phyloP scores from a whole-genome alignment of 2,113 vertebrate genomes.

The Tachycineta bicolor region DNA sequence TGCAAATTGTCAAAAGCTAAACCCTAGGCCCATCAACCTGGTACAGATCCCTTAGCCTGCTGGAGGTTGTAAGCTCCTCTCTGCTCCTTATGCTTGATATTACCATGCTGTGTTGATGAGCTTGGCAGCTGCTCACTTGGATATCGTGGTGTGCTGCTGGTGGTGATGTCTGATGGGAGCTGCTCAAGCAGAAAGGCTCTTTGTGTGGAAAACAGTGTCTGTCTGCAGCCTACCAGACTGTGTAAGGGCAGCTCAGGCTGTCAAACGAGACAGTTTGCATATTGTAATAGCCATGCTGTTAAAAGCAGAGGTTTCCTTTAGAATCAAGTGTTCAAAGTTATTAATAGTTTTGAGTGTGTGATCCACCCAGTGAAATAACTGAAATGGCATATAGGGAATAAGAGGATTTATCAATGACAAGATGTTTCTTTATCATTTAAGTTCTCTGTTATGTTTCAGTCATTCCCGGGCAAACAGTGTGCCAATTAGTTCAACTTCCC shows the following conservation, averaged over 20 bases:
- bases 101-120: background rate
- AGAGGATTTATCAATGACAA: background rate
- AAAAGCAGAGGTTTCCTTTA: background rate
- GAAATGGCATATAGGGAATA: background rate
- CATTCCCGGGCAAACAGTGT: background rate
- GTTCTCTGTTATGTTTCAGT: background rate
- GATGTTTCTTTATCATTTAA: background rate
- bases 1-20: background rate
- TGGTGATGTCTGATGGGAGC: background rate
- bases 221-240: background rate
- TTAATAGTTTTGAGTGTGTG: background rate
- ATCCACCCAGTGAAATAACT: background rate
- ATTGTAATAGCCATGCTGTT: background rate
- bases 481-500: slow-evolving; percentile 20
- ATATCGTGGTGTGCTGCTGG: background rate
- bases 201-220: background rate
- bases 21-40: background rate
- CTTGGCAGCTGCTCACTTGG: slow-evolving; percentile 32
- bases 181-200: slow-evolving; percentile 29
- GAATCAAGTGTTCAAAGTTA: background rate
- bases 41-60: background rate
- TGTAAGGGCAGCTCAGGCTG: background rate
- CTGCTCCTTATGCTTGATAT: background rate
- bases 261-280: background rate
- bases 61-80: background rate